Percentiles rank a stretch among this genome's conserved stretches.
phyloP scores from a whole-genome alignment of 2,113 vertebrate genomes.

The Oceanites oceanicus region DNA sequence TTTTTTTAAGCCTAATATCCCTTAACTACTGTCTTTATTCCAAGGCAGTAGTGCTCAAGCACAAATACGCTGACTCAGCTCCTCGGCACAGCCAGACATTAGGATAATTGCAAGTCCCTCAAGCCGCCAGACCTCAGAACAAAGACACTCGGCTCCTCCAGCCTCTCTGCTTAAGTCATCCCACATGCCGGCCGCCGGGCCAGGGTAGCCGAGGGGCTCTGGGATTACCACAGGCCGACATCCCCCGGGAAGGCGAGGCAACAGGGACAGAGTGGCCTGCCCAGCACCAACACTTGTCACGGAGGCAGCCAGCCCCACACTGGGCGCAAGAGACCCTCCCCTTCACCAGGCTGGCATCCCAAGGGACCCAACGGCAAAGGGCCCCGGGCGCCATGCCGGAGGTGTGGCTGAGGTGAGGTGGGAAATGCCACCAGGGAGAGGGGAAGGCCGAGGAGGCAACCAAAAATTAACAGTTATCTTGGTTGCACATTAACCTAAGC shows the following conservation, averaged over 20 bases:
- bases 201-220: background rate
- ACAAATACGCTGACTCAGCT: background rate
- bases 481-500: background rate
- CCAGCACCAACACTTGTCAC: fast-evolving
- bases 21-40: background rate
- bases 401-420: background rate
- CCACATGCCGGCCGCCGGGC: background rate
- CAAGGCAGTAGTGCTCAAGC: background rate
- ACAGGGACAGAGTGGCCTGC: background rate
- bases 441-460: background rate
- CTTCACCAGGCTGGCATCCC: too few species aligned
- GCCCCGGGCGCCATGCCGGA: fast-evolving
- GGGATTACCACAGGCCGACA: background rate
- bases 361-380: background rate
- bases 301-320: background rate
- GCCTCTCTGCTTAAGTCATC: background rate
- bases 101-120: background rate
- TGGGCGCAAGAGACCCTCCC: background rate
- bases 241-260: background rate
- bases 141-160: constrained; percentile 4
- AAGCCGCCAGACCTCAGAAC: background rate
- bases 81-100: background rate
- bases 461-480: background rate
- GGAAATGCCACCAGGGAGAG: background rate
- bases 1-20: background rate